Evolutionary conservation across 2,888 invertebrate species (phyloP).

Genomic region (Icerya purchasi): DNA sequence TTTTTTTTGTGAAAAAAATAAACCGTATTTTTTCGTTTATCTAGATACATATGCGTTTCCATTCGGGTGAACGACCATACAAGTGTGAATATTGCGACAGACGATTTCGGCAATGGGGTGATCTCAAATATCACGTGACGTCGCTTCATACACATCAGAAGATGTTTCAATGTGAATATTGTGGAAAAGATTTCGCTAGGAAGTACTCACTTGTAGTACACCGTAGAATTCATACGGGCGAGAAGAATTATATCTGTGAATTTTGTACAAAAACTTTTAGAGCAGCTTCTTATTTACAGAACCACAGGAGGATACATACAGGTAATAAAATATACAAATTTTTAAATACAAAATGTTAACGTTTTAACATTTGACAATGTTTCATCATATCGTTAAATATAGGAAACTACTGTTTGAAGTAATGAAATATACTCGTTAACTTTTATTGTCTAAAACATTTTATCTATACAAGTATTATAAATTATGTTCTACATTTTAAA

Average conservation of each 20-base stretch:
- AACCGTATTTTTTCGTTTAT: too few relatives aligned
- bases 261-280: conserved; percentile 64
- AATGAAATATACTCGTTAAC: too few relatives aligned
- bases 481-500: too few relatives aligned
- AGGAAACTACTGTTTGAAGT: too few relatives aligned
- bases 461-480: too few relatives aligned
- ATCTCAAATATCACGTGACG: conserved; percentile 63
- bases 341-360: too few relatives aligned
- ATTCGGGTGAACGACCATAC: conserved; percentile 68
- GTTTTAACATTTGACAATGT: too few relatives aligned
- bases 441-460: too few relatives aligned
- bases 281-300: conserved; percentile 64
- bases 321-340: conserved; percentile 29
- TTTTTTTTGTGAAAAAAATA: too few relatives aligned
- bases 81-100: conserved; percentile 57
- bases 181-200: conserved; percentile 68
- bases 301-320: conserved; percentile 66
- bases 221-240: conserved; percentile 65
- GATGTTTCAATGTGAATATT: conserved; percentile 70
- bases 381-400: too few relatives aligned
- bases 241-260: conserved; percentile 67
- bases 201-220: conserved; percentile 72
- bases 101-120: conserved; percentile 69
- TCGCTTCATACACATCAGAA: conserved; percentile 62
- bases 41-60: conserved; percentile 53